Evolutionary conservation across 2,113 vertebrate genomes (phyloP), one percentile per base, ranked within the genome.

Genomic region (Cochlearius cochlearius): DNA sequence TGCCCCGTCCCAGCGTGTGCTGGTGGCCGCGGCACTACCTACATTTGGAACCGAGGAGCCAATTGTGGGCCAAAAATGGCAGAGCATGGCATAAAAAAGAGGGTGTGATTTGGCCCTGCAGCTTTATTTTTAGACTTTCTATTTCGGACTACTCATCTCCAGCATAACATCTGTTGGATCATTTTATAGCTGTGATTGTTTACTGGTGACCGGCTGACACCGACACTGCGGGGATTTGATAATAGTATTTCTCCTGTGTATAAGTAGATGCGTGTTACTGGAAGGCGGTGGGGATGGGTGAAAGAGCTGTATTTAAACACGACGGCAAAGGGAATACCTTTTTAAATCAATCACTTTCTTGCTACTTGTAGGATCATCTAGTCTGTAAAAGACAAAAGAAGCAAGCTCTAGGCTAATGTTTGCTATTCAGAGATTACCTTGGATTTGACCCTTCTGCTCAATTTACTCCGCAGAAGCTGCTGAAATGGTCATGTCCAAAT

Each of bases 141-240:
- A 97, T 98, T 98, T 97, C 23, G 5, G 94, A 92, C 87, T 90
- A 85, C 90, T 97, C 96, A 96, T 97, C 94, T 96, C 96, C 80
- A 97, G 90, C 96, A 96, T 94, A 97, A 97, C 96, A 97, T 97
- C 97, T 97, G 97, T 86, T 94, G 87, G 87, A 91, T 97, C 95
- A 88, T 78, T 98, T 97, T 97, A 96, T 89, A 92, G 94, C 92
- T 92, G 75, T 95, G 95, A 97, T 96, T 97, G 96, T 97, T 98
- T 97, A 96, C 97, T 96, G 89, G 88, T 94, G 91, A 94, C 87
- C 11, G 12, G 92, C 87, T 97, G 97, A 95, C 93, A 88, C 78
- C 11, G 66, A 78, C 90, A 88, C 91, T 58, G 71, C 83, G 86
- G 79, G 79, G 91, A 78, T 92, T 80, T n/a, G 64, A 45, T 90